Conservation (phyloP, 1,140 invertebrate species). For the Lordiphosa collinella region DNA sequence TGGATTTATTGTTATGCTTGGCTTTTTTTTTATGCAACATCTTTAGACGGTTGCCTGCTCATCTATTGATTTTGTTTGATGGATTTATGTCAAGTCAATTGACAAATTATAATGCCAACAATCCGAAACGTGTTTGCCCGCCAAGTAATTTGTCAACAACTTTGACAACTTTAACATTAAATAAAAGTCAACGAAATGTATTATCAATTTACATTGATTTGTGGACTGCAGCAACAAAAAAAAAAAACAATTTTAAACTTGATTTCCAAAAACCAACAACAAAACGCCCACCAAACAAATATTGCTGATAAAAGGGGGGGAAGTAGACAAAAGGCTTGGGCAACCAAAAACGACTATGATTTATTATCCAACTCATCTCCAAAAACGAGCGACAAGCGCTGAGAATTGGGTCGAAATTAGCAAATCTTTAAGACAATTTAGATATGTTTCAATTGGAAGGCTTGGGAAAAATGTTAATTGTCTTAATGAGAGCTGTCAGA, state of each 20-base stretch:
- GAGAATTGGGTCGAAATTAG: slow-evolving; percentile 72
- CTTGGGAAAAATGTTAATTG: slow-evolving; percentile 20
- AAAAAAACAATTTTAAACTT: no score
- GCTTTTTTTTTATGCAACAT: slow-evolving; percentile 60
- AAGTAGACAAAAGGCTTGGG: slow-evolving; percentile 45
- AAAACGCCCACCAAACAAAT: no score
- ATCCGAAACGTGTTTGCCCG: slow-evolving; percentile 16
- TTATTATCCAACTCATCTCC: slow-evolving; percentile 42
- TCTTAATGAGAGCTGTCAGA: slow-evolving; percentile 19
- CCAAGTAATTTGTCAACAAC: slow-evolving; percentile 28
- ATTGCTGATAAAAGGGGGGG: slow-evolving; percentile 15
- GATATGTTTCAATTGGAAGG: slow-evolving; percentile 35
- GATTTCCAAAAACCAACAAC: not conserved
- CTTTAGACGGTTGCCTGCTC: slow-evolving; percentile 12
- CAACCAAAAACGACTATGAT: slow-evolving; percentile 55
- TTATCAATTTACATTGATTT: slow-evolving; percentile 22
- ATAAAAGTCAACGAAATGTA: no score
- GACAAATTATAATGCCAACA: slow-evolving; percentile 58
- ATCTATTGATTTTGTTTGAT: slow-evolving; percentile 60
- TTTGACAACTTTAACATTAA: slow-evolving; percentile 18
- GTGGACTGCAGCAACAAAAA: not conserved
- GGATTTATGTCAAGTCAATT: slow-evolving; percentile 67
- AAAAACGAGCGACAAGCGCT: slow-evolving; percentile 23
- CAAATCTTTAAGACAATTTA: slow-evolving; percentile 47
- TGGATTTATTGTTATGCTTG: slow-evolving; percentile 47